These are phyloP conservation scores for Machimus atricapillus DNA, from an alignment of 2,888 invertebrate species.

Conservation along the genomic window DNA sequence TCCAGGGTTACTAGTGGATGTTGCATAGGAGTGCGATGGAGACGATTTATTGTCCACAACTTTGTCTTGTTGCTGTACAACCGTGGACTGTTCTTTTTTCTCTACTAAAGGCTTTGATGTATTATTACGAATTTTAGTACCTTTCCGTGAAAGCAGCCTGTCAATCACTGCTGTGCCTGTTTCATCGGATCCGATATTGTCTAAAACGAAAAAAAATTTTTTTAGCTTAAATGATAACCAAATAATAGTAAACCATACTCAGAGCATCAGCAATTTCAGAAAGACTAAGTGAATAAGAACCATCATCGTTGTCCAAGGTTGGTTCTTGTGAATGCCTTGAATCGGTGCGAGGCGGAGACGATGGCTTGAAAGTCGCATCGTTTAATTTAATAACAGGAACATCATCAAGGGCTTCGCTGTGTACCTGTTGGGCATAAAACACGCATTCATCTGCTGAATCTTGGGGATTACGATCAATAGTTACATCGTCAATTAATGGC, in stretches of 20 bases:
- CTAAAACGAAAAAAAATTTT: conserved; percentile 48
- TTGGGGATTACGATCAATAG: background rate
- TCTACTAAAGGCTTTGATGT: background rate
- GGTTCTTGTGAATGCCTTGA: background rate
- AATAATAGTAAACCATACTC: conserved; percentile 50
- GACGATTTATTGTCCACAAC: background rate
- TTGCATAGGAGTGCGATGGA: background rate
- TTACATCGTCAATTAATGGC: conserved; percentile 47
- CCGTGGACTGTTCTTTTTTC: background rate
- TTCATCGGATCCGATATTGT: conserved; percentile 54
- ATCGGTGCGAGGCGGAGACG: background rate
- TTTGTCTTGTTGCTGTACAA: background rate
- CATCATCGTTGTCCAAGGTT: background rate
- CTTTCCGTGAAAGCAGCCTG: conserved; percentile 49
- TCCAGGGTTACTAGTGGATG: background rate
- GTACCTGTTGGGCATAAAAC: background rate
- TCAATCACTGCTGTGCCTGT: conserved; percentile 53
- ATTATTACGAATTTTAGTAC: background rate
- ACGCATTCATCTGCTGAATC: background rate
- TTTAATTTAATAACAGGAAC: background rate
- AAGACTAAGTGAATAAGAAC: conserved; percentile 56
- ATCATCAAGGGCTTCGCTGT: background rate
- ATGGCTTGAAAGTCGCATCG: background rate
- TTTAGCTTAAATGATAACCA: background rate
- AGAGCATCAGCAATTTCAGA: conserved; percentile 58